Evolutionary conservation across 1,140 invertebrate species (phyloP), one percentile per base, ranked within the genome.

Genomic region (Hylaeus volcanicus): DNA sequence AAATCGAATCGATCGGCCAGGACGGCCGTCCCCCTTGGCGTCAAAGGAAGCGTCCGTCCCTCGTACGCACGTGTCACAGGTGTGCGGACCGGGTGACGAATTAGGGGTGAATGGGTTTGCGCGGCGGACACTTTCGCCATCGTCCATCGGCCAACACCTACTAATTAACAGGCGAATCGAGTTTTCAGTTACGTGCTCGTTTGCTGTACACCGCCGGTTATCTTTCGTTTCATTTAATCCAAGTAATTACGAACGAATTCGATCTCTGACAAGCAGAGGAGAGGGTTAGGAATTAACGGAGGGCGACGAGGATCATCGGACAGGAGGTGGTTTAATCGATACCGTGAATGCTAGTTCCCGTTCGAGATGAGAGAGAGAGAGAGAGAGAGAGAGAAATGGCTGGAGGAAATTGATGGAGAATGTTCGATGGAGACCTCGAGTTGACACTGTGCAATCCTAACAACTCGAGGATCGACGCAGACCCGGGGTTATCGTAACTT

Each of bases 181-280:
- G 65, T 78, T 78, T 78, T 78, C 76, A 61, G 76, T 78, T 72
- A 72, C 76, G 58, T 72, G 68, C 76, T 78, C 76, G 69, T 78
- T 78, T 78, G 68, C 58, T 5, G 56, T 61, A 60, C 56, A 51
- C 56, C 45, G 11, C 1, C 1, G n/a, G 68, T 48, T 78, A 70
- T 72, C 76, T 78, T 78, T 78, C 76, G 76, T 78, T 78, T 70
- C 68, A 78, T 78, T 78, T 78, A 78, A 78, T 72, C 71, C 58
- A 78, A 78, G 76, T 78, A 78, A 78, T 78, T 78, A 78, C 76
- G 66, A 78, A 78, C 75, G 76, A 78, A 78, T 61, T 78, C 68
- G 68, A 78, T 78, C 70, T 72, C 68, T n/a, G 37, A 1, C 3
- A 3, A 26, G 26, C 26, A 26, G 26, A 26, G 26, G 26, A 26